A percentile compares a stretch with the other conserved stretches of the same genome.
Evolutionary conservation across 2,888 invertebrate genomes (phyloP).

Genomic region (Caenorhabditis parvicauda): DNA sequence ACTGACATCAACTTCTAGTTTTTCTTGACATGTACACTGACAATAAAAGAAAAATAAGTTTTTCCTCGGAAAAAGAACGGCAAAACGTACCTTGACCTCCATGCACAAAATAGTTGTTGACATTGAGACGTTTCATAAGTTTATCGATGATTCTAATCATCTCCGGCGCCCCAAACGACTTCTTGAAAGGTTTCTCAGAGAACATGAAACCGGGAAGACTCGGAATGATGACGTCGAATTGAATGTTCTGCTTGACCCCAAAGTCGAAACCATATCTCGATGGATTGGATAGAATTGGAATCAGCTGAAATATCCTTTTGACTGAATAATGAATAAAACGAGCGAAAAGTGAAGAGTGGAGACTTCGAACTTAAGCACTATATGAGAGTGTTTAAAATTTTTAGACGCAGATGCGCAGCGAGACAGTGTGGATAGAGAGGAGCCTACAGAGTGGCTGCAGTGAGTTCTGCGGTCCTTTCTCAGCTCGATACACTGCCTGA

Average conservation of each 20-base stretch:
- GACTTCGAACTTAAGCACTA: no score
- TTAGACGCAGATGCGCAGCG: no score
- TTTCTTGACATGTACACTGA: no score
- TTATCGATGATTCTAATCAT: conserved; percentile 31
- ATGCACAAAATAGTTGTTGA: conserved; percentile 36
- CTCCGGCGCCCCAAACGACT: conserved; percentile 26
- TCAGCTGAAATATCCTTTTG: conserved; percentile 18
- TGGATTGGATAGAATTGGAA: conserved; percentile 49
- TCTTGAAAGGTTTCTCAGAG: conserved; percentile 34
- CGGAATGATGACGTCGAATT: conserved; percentile 49
- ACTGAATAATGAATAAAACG: no score
- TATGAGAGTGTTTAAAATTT: no score
- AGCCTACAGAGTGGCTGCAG: no score
- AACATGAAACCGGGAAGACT: conserved; percentile 47
- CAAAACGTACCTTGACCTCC: conserved; percentile 24
- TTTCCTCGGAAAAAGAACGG: no score
- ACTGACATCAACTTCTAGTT: no score
- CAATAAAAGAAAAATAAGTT: no score
- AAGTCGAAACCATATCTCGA: conserved; percentile 49
- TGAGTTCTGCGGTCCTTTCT: background rate
- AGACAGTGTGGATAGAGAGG: no score
- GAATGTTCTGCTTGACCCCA: conserved; percentile 34
- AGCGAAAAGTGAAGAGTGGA: no score
- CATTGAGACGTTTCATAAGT: conserved; percentile 37
- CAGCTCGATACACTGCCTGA: no score